phyloP scores from a whole-genome alignment of 2,113 vertebrate species.

The Aplodontia rufa region DNA sequence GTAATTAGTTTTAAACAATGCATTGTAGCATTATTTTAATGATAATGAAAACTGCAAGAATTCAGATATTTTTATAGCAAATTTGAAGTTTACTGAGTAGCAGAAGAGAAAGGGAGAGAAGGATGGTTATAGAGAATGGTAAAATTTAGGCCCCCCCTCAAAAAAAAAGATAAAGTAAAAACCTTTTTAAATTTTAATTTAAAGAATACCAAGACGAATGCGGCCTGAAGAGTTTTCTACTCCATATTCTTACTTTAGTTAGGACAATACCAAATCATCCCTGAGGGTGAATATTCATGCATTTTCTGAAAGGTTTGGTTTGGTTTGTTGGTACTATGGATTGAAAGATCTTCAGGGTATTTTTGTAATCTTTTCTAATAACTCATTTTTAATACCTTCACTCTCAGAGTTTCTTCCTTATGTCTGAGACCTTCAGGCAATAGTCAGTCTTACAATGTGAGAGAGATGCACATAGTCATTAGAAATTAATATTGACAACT shows the following conservation, averaged over 20 bases:
- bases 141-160: not conserved
- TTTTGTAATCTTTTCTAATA: conserved; percentile 32
- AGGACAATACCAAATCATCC: not conserved
- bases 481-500: not conserved
- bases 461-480: not conserved
- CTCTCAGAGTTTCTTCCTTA: not conserved
- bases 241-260: not conserved
- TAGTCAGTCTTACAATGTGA: not conserved
- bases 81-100: not conserved
- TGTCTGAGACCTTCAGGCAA: not conserved
- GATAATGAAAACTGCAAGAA: not conserved
- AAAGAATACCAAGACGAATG: not conserved
- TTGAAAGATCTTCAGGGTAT: not conserved
- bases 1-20: not conserved
- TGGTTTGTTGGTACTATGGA: not conserved
- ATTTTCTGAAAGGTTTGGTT: not conserved
- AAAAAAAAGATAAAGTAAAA: not conserved
- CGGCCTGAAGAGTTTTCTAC: not conserved
- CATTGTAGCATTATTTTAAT: not conserved
- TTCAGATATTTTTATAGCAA: not conserved
- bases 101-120: not conserved
- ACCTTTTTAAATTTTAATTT: not conserved
- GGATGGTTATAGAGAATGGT: not conserved
- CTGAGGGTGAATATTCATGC: not conserved
- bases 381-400: not conserved